Conservation (phyloP, 1,140 invertebrate genomes). For the Drosophila parvula region DNA sequence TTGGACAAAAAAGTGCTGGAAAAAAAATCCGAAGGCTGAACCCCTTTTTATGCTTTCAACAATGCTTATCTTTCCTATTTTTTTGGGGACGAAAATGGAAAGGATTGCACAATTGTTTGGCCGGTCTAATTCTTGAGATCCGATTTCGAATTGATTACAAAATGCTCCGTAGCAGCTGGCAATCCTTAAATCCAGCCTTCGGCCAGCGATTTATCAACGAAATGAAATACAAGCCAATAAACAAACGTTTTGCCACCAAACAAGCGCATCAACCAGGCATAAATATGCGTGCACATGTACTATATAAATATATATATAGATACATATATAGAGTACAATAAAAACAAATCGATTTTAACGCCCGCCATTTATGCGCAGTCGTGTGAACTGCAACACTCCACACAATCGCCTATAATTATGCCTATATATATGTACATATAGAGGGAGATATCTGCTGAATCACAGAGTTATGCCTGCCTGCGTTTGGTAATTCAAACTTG, state of each 20-base stretch:
- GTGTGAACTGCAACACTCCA: constrained; percentile 65
- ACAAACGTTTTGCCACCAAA: constrained; percentile 27
- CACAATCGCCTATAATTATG: constrained; percentile 63
- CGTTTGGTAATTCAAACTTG: constrained; percentile 69
- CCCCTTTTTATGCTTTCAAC: constrained; percentile 26
- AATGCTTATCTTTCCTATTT: constrained; percentile 25
- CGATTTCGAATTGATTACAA: constrained; percentile 34
- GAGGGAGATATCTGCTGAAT: constrained; percentile 19
- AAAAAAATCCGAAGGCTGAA: constrained; percentile 33
- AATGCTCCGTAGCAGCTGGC: neutral
- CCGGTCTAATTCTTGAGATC: constrained; percentile 28
- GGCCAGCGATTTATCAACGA: constrained; percentile 1
- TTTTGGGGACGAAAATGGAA: constrained; percentile 18
- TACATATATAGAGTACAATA: constrained; percentile 27
- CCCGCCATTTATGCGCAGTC: constrained; percentile 47
- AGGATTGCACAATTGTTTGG: constrained; percentile 9
- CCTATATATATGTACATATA: constrained; percentile 1
- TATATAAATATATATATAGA: neutral
- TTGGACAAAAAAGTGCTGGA: constrained; percentile 28
- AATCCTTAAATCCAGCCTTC: constrained; percentile 35
- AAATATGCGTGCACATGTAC: neutral
- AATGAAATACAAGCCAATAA: constrained; percentile 43
- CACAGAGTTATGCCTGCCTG: constrained; percentile 39
- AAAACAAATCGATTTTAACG: constrained; percentile 51
- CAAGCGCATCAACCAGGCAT: constrained; percentile 37